phyloP scores from a whole-genome alignment of 2,888 invertebrate species.

The Lacanobia oleracea region DNA sequence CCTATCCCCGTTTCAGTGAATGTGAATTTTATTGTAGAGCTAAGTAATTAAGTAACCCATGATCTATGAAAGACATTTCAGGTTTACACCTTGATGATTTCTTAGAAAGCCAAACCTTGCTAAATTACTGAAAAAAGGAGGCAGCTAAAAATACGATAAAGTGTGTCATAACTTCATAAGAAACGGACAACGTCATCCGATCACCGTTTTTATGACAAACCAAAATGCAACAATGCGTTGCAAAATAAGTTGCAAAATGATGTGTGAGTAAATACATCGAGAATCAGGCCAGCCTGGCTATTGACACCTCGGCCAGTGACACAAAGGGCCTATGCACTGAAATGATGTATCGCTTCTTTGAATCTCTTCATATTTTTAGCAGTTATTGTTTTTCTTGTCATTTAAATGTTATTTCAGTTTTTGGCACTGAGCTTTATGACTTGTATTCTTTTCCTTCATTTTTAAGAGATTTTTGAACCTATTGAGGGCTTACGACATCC shows the following conservation, averaged over 20 bases:
- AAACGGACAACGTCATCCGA: conserved; percentile 30
- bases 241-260: conserved; percentile 57
- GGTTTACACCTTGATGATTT: not conserved
- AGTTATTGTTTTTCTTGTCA: conserved; percentile 59
- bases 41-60: not conserved
- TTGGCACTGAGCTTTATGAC: conserved; percentile 50
- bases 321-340: conserved; percentile 53
- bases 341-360: conserved; percentile 64
- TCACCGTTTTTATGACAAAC: conserved; percentile 43
- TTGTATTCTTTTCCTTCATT: conserved; percentile 37
- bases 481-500: conserved; percentile 37
- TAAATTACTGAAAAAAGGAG: not conserved
- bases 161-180: conserved; percentile 31
- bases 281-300: conserved; percentile 55
- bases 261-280: conserved; percentile 36
- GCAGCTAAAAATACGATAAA: not conserved
- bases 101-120: not conserved
- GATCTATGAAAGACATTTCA: not conserved
- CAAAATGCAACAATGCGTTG: conserved; percentile 55
- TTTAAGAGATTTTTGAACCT: conserved; percentile 40
- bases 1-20: too few species aligned
- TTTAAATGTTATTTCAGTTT: conserved; percentile 43
- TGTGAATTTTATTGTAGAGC: too few species aligned
- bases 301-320: conserved; percentile 57
- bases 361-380: conserved; percentile 61